Evolutionary conservation across 2,113 vertebrate species (phyloP).

Genomic region (Oryzias javanicus): DNA sequence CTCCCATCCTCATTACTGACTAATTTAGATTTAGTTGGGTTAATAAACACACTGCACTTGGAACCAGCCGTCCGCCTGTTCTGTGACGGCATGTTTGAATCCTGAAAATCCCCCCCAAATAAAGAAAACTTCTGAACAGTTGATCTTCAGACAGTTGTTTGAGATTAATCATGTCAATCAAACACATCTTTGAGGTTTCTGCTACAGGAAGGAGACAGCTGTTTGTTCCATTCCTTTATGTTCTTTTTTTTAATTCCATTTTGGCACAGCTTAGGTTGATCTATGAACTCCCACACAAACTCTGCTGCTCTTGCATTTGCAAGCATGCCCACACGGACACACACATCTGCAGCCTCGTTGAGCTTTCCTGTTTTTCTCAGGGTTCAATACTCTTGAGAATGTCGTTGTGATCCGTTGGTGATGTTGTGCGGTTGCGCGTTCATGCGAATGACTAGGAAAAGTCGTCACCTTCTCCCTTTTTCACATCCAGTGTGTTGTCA

Average conservation of each 20-base stretch:
- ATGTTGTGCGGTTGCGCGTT: neutral
- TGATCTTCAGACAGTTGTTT: no score
- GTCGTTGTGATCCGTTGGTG: neutral
- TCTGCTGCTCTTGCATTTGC: conserved; percentile 8
- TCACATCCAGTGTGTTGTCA: conserved; percentile 6
- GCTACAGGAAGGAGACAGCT: neutral
- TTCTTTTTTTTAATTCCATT: neutral
- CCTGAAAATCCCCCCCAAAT: no score
- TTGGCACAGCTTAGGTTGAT: neutral
- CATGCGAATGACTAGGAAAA: neutral
- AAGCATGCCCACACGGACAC: conserved; percentile 17
- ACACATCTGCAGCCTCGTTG: neutral
- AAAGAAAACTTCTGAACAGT: no score
- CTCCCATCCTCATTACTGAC: no score
- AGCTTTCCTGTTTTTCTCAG: conserved; percentile 50
- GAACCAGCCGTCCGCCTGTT: no score
- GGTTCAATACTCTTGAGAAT: conserved; percentile 25
- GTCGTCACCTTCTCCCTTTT: conserved; percentile 20
- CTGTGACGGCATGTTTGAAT: no score
- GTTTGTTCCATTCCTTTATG: neutral
- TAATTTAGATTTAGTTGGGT: no score
- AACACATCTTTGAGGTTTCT: neutral
- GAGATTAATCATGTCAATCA: no score
- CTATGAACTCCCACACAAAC: conserved; percentile 1
- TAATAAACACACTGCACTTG: no score